Evolutionary conservation across 2,113 vertebrate genomes (phyloP).

Genomic region (Neolamprologus ventralis): DNA sequence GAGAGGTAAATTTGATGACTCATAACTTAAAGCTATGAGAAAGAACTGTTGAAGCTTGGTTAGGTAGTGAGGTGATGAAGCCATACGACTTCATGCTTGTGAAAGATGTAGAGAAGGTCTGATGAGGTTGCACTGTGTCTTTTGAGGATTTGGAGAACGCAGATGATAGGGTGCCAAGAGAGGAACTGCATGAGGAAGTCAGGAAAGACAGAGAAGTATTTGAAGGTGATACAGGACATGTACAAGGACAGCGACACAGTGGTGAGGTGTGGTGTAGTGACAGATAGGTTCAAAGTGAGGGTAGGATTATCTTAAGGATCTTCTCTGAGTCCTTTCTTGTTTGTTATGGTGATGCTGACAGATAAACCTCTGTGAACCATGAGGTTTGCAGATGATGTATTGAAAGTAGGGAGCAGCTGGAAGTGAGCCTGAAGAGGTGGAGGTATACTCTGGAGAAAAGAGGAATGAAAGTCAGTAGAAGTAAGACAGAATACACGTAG

Average conservation of each 20-base stretch:
- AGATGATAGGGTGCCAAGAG: background rate
- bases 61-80: background rate
- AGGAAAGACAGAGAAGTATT: background rate
- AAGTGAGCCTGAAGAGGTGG: background rate
- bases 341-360: background rate
- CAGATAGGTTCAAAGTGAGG: background rate
- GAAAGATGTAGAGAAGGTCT: background rate
- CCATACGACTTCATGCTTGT: background rate
- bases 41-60: background rate
- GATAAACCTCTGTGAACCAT: background rate
- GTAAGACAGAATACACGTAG: background rate
- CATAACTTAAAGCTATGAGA: background rate
- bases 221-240: background rate
- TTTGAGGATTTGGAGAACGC: background rate
- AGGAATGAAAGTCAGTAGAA: background rate
- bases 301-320: background rate
- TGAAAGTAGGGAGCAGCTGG: background rate
- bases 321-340: background rate
- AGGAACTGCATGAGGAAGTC: background rate
- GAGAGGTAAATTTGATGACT: background rate
- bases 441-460: background rate
- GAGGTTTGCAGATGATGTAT: background rate
- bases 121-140: background rate
- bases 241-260: background rate
- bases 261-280: background rate